A percentile compares a stretch with the other conserved stretches of the same genome.
These are phyloP conservation scores for Zosterops lateralis DNA, from an alignment of 2,113 vertebrate genomes.

Conservation along the genomic window DNA sequence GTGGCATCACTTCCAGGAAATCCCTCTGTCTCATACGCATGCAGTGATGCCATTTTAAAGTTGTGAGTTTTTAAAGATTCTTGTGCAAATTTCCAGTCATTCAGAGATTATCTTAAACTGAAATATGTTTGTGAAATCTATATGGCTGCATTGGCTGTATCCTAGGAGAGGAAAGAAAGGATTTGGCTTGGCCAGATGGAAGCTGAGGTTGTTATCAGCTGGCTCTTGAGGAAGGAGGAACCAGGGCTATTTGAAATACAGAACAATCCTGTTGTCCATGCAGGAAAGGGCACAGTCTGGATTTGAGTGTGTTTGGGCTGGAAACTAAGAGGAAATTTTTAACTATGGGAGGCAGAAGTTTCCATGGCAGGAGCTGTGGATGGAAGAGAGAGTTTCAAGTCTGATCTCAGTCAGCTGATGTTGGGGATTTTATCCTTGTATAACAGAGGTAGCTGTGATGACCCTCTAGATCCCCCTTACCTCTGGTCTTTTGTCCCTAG, in stretches of 20 bases:
- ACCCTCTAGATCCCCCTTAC: not conserved
- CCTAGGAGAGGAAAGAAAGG: not conserved
- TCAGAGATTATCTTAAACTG: not conserved
- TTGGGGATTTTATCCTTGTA: not conserved
- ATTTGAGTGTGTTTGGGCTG: not conserved
- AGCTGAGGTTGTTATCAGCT: not conserved
- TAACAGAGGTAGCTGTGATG: not conserved
- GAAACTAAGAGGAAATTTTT: not conserved
- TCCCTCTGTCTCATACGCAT: not conserved
- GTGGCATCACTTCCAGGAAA: not conserved
- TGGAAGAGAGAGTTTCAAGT: not conserved
- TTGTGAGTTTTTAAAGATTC: not conserved
- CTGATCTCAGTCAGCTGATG: rapidly evolving
- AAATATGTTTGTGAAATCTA: not conserved
- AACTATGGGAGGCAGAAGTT: not conserved
- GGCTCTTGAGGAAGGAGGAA: not conserved
- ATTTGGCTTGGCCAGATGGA: not conserved
- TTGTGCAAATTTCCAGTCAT: not conserved
- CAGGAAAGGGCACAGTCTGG: not conserved
- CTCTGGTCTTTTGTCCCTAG: not conserved
- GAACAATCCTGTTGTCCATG: not conserved
- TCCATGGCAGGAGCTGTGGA: not conserved
- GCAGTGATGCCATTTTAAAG: not conserved
- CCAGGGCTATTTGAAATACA: not conserved
- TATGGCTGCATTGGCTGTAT: not conserved